Conservation (phyloP, 2,113 vertebrate species). For the Lycocorax pyrrhopterus region DNA sequence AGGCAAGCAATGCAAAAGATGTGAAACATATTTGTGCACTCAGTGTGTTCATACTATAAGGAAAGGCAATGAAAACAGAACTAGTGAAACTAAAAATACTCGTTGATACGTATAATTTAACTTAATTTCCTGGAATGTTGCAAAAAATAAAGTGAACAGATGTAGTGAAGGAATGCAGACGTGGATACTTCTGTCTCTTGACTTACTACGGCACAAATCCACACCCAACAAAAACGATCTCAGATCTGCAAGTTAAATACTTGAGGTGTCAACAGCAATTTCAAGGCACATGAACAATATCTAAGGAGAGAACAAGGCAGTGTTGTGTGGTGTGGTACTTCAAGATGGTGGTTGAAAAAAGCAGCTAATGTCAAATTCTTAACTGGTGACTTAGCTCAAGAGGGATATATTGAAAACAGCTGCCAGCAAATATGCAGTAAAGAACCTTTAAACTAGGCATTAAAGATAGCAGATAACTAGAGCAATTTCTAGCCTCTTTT, state of each 20-base stretch:
- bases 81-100: slow-evolving; percentile 16
- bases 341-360: slow-evolving; percentile 61
- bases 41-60: background rate
- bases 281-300: slow-evolving; percentile 59
- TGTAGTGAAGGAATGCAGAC: slow-evolving; percentile 51
- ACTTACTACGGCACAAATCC: slow-evolving; percentile 41
- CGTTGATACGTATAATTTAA: slow-evolving; percentile 34
- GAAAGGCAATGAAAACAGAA: slow-evolving; percentile 33
- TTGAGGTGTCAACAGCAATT: slow-evolving; percentile 61
- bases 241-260: slow-evolving; percentile 55
- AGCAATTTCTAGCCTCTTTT: slow-evolving; percentile 6
- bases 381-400: slow-evolving; percentile 51
- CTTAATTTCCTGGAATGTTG: slow-evolving; percentile 60
- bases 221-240: slow-evolving; percentile 50
- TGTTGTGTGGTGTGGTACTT: slow-evolving; percentile 22
- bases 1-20: background rate
- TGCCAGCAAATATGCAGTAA: slow-evolving; percentile 61
- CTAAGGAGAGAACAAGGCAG: slow-evolving; percentile 51
- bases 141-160: slow-evolving; percentile 61
- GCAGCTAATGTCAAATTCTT: slow-evolving; percentile 58
- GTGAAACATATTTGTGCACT: background rate
- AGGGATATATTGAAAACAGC: slow-evolving; percentile 63
- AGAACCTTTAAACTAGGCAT: slow-evolving; percentile 54
- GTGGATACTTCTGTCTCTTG: slow-evolving; percentile 54
- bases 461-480: slow-evolving; percentile 46